A percentile compares a stretch with the other conserved stretches of the same genome.
These are phyloP conservation scores for Monopterus albus DNA, from an alignment of 2,113 vertebrate species.

Conservation along the genomic window DNA sequence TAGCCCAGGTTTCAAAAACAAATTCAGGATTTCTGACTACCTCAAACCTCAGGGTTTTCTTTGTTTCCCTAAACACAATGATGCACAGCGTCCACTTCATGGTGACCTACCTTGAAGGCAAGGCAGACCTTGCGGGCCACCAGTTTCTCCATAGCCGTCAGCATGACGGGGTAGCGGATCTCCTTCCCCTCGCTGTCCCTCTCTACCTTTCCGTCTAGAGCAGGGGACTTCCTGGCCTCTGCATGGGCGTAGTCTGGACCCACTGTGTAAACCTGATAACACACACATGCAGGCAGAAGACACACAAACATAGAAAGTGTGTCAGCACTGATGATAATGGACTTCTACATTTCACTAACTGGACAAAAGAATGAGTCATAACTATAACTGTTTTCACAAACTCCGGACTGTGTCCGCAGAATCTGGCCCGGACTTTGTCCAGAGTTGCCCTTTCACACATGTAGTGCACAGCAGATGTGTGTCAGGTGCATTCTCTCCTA, in stretches of 20 bases:
- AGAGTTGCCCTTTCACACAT: no score
- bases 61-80: background rate
- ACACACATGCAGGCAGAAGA: background rate
- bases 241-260: constrained; percentile 97
- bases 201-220: constrained; percentile 96
- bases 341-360: background rate
- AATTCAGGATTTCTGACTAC: background rate
- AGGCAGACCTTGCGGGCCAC: constrained; percentile 97
- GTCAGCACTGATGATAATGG: background rate
- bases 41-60: background rate
- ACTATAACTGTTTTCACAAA: no score
- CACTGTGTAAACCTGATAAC: constrained; percentile 93
- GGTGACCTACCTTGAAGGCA: constrained; percentile 98
- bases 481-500: no score
- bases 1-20: background rate
- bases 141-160: constrained; percentile 97
- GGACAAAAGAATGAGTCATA: background rate
- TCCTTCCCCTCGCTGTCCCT: constrained; percentile 97
- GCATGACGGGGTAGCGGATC: constrained; percentile 97
- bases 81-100: no score
- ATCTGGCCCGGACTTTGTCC: no score
- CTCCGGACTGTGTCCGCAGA: no score
- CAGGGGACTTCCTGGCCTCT: constrained; percentile 96
- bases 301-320: background rate
- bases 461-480: no score